Conservation (phyloP, 2,888 invertebrate genomes). For the Sphaerophoria taeniata region DNA sequence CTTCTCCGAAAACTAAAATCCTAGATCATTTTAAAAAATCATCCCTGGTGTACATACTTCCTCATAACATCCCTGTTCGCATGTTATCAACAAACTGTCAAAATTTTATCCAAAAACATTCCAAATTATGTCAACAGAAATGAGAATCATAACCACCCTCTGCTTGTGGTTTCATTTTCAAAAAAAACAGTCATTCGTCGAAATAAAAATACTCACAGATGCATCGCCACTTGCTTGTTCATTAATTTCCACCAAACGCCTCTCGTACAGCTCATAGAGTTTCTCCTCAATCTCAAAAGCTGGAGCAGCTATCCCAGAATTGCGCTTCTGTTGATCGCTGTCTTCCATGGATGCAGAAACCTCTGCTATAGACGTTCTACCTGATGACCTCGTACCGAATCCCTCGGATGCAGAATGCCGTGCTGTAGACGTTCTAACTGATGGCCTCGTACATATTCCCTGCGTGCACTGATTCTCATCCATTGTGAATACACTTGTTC, state of each 20-base stretch:
- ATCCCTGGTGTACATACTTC: slow-evolving; percentile 33
- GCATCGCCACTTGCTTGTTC: slow-evolving; percentile 82
- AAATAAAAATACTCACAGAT: slow-evolving; percentile 42
- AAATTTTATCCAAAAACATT: slow-evolving; percentile 9
- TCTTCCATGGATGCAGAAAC: slow-evolving; percentile 37
- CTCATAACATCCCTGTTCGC: slow-evolving; percentile 35
- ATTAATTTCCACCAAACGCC: slow-evolving; percentile 85
- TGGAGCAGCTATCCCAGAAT: slow-evolving; percentile 67
- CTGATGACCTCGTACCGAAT: neutral
- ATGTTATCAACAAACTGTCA: slow-evolving; percentile 54
- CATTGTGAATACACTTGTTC: slow-evolving; percentile 33
- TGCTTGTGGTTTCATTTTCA: neutral
- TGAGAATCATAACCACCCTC: slow-evolving; percentile 12
- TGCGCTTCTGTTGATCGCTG: slow-evolving; percentile 14
- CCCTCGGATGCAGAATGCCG: slow-evolving; percentile 40
- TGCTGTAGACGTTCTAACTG: slow-evolving; percentile 34
- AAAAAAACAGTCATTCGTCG: slow-evolving; percentile 38
- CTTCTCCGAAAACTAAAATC: too few relatives aligned
- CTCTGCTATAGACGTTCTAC: slow-evolving; percentile 42
- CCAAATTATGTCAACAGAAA: slow-evolving; percentile 62
- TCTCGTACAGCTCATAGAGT: slow-evolving; percentile 86
- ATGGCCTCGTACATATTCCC: slow-evolving; percentile 54
- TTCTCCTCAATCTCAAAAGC: slow-evolving; percentile 81
- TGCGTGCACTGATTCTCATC: slow-evolving; percentile 35
- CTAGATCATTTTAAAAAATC: too few relatives aligned